Conservation (phyloP, 2,888 invertebrate genomes). For the Mayetiola destructor region DNA sequence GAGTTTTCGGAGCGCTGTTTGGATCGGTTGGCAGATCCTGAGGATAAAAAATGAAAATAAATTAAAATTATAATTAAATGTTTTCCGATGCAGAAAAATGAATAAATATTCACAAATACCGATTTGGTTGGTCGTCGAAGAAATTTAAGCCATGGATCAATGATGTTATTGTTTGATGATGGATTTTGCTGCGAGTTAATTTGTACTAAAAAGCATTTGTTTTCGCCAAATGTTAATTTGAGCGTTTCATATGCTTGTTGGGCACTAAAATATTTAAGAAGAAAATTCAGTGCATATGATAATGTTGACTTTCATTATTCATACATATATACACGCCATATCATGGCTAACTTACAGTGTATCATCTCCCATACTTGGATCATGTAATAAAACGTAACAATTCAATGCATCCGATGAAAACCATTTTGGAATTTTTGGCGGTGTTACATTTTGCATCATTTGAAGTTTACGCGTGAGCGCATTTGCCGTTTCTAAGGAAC, state of each 20-base stretch:
- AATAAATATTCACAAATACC: constrained; percentile 25
- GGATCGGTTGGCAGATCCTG: constrained; percentile 33
- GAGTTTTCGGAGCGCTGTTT: constrained; percentile 42
- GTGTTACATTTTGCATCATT: constrained; percentile 57
- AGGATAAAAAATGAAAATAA: constrained; percentile 8
- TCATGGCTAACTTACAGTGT: constrained; percentile 47
- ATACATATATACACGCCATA: neutral
- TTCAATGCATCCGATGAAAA: constrained; percentile 67
- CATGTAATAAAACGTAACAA: constrained; percentile 82
- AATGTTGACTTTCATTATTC: neutral
- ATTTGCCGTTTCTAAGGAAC: constrained; percentile 69
- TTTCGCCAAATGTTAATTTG: constrained; percentile 72
- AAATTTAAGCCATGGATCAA: constrained; percentile 77
- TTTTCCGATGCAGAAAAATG: neutral
- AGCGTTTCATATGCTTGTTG: constrained; percentile 69
- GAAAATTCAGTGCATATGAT: constrained; percentile 18
- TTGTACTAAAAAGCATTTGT: constrained; percentile 75
- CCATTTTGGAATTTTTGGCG: constrained; percentile 72
- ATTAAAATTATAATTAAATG: neutral
- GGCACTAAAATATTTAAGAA: constrained; percentile 45
- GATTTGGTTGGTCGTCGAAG: constrained; percentile 45
- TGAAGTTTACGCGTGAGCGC: constrained; percentile 66
- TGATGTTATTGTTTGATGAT: constrained; percentile 41
- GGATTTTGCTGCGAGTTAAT: constrained; percentile 64
- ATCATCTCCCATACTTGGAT: constrained; percentile 53